Base-by-base conservation (phyloP, 2,797 vertebrate species). In the Mormyrops boulengeri region DNA sequence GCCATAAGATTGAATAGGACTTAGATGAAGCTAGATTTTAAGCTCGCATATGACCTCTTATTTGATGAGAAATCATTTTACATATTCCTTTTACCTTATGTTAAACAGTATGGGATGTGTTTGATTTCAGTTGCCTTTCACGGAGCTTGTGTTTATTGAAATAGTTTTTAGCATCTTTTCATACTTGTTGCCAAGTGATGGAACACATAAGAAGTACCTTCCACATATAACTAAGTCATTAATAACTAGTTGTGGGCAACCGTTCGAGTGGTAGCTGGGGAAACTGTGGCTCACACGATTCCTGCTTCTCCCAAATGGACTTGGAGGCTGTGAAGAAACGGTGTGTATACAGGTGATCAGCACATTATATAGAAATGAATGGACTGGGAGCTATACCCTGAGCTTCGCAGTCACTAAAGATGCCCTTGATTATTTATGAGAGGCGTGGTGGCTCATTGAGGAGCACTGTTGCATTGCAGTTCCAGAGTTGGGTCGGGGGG, bases 91-190 rank as follows among this genome's bases (percentile, higher is more conserved):
- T 26, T 26, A 62, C 60, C 22, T 26, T 80, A 38, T 80, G 38
- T 80, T 19, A 80, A 80, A 44, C 73, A 80, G 7, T n/a, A 41
- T 44, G 73, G 73, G 41, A 9, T 44, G 73, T 17, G 19, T 80
- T 85, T 85, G n/a, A 26, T 49, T 30, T 85, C 30, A 49, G 47
- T 52, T 85, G 82, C 82, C 82, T 14, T 91, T 92, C 92, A 94
- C 93, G 92, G 88, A 89, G 90, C 93, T 93, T 94, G 94, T 93
- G 93, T 93, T 93, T 93, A 93, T 94, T 95, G 91, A 92, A 92
- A 93, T 91, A 92, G 92, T 94, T 91, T 93, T 49, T 73, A 91
- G 89, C 50, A 73, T 69, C 1, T 84, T 91, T 87, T 90, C 62
- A 90, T 93, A 92, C 17, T 91, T 90, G 92, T 95, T 96, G 93